These are phyloP conservation scores for Synergus umbraculus DNA, from an alignment of 2,888 invertebrate species.

Conservation along the genomic window DNA sequence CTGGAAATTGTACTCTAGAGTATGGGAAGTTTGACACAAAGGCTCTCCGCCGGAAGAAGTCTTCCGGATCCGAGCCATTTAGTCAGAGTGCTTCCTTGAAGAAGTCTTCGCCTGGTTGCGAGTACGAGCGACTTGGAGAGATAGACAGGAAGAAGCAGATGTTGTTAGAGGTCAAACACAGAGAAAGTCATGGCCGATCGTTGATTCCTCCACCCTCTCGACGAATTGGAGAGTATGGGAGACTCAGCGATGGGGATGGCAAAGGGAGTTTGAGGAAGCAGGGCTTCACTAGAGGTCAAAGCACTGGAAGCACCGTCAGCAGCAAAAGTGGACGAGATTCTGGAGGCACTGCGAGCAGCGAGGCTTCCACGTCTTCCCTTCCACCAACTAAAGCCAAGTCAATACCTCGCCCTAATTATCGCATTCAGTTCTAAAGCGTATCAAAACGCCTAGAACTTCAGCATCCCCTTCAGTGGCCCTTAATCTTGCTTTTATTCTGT, in stretches of 20 bases:
- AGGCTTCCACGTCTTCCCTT: constrained; percentile 80
- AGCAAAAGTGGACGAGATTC: constrained; percentile 79
- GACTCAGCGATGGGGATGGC: constrained; percentile 79
- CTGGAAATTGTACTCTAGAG: constrained; percentile 71
- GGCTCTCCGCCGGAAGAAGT: constrained; percentile 69
- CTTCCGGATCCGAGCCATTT: constrained; percentile 61
- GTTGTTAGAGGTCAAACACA: constrained; percentile 72
- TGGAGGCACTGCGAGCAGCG: constrained; percentile 80
- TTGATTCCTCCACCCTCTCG: constrained; percentile 79
- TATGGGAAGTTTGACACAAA: constrained; percentile 71
- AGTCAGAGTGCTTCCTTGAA: constrained; percentile 58
- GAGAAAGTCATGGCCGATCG: constrained; percentile 78
- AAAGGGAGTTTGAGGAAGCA: constrained; percentile 70
- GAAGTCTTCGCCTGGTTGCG: constrained; percentile 63
- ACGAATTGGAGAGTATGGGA: constrained; percentile 81
- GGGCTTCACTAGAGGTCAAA: constrained; percentile 67
- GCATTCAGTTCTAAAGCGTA: constrained; percentile 84
- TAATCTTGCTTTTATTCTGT: neutral
- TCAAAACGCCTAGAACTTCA: constrained; percentile 6
- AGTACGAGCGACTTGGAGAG: constrained; percentile 83
- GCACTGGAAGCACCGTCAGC: constrained; percentile 74
- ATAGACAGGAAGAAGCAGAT: constrained; percentile 76
- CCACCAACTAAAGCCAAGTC: constrained; percentile 83
- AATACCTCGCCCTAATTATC: constrained; percentile 83
- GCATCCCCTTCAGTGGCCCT: neutral